Evolutionary conservation across 1,140 invertebrate genomes (phyloP).

Genomic region (Whitmania pigra): DNA sequence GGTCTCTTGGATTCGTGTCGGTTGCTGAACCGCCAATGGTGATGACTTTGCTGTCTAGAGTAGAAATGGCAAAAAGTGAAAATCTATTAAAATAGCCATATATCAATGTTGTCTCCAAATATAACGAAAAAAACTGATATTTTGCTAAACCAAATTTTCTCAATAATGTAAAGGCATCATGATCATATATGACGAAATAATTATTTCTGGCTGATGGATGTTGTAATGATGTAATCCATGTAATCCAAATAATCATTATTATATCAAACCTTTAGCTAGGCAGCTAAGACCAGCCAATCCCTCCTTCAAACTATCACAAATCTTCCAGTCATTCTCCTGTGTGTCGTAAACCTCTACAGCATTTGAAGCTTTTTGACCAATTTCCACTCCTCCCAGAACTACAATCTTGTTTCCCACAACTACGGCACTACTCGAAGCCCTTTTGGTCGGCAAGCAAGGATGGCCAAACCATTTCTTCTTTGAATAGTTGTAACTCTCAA

Average conservation of each 20-base stretch:
- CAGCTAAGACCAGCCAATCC: slow-evolving; percentile 34
- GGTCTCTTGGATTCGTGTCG: slow-evolving; percentile 35
- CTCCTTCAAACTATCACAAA: slow-evolving; percentile 27
- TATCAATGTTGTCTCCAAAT: no score
- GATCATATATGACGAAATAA: no score
- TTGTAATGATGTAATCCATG: no score
- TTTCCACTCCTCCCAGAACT: slow-evolving; percentile 35
- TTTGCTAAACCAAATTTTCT: no score
- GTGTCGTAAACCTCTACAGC: slow-evolving; percentile 37
- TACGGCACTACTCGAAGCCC: slow-evolving; percentile 35
- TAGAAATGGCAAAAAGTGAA: background rate
- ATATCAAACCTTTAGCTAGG: slow-evolving; percentile 32
- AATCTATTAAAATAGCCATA: no score
- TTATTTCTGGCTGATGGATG: no score
- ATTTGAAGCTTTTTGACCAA: slow-evolving; percentile 34
- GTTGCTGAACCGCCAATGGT: slow-evolving; percentile 35
- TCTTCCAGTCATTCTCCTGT: slow-evolving; percentile 33
- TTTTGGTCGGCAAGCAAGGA: slow-evolving; percentile 34
- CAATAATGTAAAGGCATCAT: no score
- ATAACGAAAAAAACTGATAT: no score
- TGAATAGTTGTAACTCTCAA: slow-evolving; percentile 34
- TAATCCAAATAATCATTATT: no score
- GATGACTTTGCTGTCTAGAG: slow-evolving; percentile 34
- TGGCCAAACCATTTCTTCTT: slow-evolving; percentile 35
- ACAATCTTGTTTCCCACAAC: slow-evolving; percentile 34